These are phyloP conservation scores for Mus spretus DNA, from an alignment of 2,797 vertebrate genomes.

Conservation along the genomic window DNA sequence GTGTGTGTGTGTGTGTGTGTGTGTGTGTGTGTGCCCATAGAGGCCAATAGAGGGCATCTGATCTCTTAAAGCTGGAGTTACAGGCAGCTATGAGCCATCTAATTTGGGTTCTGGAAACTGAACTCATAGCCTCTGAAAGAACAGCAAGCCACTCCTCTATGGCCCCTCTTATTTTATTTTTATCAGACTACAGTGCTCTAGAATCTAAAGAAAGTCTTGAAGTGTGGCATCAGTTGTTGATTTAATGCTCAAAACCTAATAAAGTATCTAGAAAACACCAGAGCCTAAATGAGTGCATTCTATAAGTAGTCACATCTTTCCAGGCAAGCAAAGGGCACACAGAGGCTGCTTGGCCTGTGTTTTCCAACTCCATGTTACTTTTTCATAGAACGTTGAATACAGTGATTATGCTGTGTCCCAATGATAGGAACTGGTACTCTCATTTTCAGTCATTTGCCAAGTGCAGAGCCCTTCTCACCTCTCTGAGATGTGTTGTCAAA, in stretches of 20 bases:
- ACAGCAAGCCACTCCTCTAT: background rate
- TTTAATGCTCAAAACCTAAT: background rate
- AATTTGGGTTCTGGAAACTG: background rate
- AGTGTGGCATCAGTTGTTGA: background rate
- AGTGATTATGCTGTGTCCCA: background rate
- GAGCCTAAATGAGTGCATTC: background rate
- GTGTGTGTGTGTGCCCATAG: background rate
- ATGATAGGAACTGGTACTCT: background rate
- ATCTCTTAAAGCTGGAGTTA: background rate
- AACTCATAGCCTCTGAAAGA: background rate
- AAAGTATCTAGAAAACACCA: background rate
- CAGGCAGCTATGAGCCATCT: background rate
- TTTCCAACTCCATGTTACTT: slow-evolving; percentile 12
- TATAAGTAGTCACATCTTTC: background rate
- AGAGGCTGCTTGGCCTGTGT: background rate
- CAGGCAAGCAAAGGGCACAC: background rate
- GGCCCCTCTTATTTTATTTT: background rate
- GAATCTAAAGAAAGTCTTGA: background rate
- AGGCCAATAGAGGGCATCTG: background rate
- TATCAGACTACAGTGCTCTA: background rate
- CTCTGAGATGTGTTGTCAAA: background rate
- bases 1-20: background rate
- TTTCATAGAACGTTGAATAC: background rate
- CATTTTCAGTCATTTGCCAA: background rate
- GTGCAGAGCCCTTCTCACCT: background rate